Evolutionary conservation across 2,113 vertebrate species (phyloP), one percentile per base, ranked within the genome.

Genomic region (Syngnathus typhle): DNA sequence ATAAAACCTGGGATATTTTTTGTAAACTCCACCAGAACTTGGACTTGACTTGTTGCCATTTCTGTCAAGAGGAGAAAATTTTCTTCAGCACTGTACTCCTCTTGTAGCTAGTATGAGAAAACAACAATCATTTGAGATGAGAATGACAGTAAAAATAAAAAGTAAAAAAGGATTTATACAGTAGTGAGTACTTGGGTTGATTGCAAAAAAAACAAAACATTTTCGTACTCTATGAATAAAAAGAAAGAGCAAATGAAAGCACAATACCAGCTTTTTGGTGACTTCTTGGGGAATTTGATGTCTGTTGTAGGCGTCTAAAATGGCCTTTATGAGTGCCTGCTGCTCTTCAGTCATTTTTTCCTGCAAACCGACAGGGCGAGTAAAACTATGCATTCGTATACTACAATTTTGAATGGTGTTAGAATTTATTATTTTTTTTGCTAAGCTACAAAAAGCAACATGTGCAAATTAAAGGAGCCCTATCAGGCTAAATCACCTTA

Each of bases 1-100:
- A 36, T 8, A 63, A 60, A 92, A 96, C 93, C 97, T 95, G 97
- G 96, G 69, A 99, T 92, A 67, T 92, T 96, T 91, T 99, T 99
- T 13, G 96, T 99, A 89, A 99, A 99, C 88, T 99, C 96, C 74
- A 99, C 96, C 51, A 99, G 93, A 67, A 98, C 92, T 75, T 99
- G 95, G 58, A 99, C 95, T 21, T 99, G 97, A 88, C 86, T 98
- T 18, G 97, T 99, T 68, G 97, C 97, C 92, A 98, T 94, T 88
- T 98, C 96, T 47, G 96, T 99, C 85, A 99, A 85, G 56, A 99
- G 92, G 11, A 98, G 92, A 87, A 99, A 96, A 87, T 98, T 99
- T 84, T 95, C 95, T 84, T 99, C 96, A 64, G 90, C 89, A 1
- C 89, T 96, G 90, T 94, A 96, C 84, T 98, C 94, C 36, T 98